Conservation (phyloP, 2,888 invertebrate genomes). For the Pandemis corylana region DNA sequence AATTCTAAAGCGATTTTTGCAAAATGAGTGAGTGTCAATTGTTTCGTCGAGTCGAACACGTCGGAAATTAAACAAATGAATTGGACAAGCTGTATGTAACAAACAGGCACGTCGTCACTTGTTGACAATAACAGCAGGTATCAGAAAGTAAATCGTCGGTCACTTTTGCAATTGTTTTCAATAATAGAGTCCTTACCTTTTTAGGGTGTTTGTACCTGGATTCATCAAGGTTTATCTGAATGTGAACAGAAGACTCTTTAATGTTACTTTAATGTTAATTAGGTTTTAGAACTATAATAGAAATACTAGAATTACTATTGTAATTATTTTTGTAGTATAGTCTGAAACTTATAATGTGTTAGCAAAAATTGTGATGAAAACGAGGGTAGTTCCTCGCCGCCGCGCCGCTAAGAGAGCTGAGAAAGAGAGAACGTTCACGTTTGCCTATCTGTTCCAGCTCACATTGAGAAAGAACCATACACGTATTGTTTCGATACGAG, state of each 20-base stretch:
- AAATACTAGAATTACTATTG: too few species aligned
- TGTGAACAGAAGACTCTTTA: not conserved
- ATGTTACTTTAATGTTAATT: too few species aligned
- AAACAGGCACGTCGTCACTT: constrained; percentile 24
- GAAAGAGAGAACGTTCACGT: too few species aligned
- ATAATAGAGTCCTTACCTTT: constrained; percentile 2
- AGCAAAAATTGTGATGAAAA: too few species aligned
- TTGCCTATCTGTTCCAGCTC: too few species aligned
- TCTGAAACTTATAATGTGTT: too few species aligned
- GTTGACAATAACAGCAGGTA: constrained; percentile 37
- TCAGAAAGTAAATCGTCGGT: constrained; percentile 17
- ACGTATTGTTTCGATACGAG: too few species aligned
- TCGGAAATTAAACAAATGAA: constrained; percentile 14
- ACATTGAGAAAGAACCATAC: too few species aligned
- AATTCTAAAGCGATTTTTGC: not conserved
- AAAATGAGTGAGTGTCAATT: not conserved
- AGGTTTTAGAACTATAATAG: too few species aligned
- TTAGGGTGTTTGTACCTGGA: not conserved
- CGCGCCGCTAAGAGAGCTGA: too few species aligned
- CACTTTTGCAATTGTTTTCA: constrained; percentile 14
- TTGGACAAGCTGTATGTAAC: constrained; percentile 30
- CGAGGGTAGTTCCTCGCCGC: too few species aligned
- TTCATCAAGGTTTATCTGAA: not conserved
- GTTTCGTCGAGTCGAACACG: not conserved
- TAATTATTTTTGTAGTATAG: too few species aligned